These are phyloP conservation scores for Triplophysa tibetana DNA, from an alignment of 2,113 vertebrate species.

Conservation along the genomic window DNA sequence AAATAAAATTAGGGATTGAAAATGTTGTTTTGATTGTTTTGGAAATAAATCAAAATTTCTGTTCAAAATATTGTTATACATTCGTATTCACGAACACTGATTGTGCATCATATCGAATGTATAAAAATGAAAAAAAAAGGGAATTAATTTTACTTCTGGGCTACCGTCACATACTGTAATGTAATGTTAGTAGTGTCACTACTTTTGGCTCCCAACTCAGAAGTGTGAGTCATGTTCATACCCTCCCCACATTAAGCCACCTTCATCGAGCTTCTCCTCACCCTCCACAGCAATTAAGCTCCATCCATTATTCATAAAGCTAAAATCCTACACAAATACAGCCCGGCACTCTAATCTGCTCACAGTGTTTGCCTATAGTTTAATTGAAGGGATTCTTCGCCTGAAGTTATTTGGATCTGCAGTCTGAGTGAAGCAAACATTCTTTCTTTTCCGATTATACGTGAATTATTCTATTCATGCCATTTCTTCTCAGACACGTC, in stretches of 20 bases:
- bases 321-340: slow-evolving; percentile 57
- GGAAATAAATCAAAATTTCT: too few relatives aligned
- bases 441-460: slow-evolving; percentile 37
- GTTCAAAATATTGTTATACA: too few relatives aligned
- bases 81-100: too few relatives aligned
- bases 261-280: slow-evolving; percentile 54
- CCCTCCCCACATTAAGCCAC: slow-evolving; percentile 44
- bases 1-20: too few relatives aligned
- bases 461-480: slow-evolving; percentile 16
- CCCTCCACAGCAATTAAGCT: slow-evolving; percentile 66
- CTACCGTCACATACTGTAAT: too few relatives aligned
- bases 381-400: slow-evolving; percentile 60
- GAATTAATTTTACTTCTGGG: too few relatives aligned
- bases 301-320: slow-evolving; percentile 71
- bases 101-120: too few relatives aligned
- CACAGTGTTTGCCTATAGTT: slow-evolving; percentile 66
- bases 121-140: too few relatives aligned
- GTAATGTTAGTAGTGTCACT: background rate
- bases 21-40: too few relatives aligned
- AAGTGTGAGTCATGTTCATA: slow-evolving; percentile 55
- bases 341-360: slow-evolving; percentile 60
- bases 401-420: slow-evolving; percentile 52
- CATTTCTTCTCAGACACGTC: slow-evolving; percentile 24
- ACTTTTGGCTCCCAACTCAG: background rate
- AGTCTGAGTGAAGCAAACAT: slow-evolving; percentile 31